Evolutionary conservation across 1,140 invertebrate species (phyloP), one percentile per base, ranked within the genome.

Genomic region (Leptinotarsa lineolata): DNA sequence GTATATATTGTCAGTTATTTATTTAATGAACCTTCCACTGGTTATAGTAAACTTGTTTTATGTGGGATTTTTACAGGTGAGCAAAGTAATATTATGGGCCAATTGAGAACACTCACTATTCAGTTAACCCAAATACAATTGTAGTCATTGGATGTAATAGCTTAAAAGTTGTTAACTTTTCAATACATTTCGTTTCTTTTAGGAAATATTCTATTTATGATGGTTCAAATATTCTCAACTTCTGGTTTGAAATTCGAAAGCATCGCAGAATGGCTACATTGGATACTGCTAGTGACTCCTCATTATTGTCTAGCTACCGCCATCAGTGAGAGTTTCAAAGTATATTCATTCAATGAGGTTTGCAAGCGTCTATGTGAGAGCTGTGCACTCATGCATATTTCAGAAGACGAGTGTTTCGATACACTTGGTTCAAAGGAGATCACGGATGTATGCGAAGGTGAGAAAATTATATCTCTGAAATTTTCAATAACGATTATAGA

Each of bases 11-110:
- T 87, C 64, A 89, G 89, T 15, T 89, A 88, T 73, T 71, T 88
- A 3, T 93, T 92, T 76, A 84, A 82, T 13, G 86, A 89, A 44
- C 92, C 90, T 72, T 91, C 89, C 70, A 91, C 88, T 70, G 93
- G 93, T 22, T 95, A 90, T 85, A 92, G 90, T 48, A 87, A 87
- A 79, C 87, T 90, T 78, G 90, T 87, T 63, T 89, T 89, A 77
- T 88, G 90, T 79, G 93, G 91, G 83, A 88, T 92, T 73, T 91
- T 91, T 83, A 87, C 85, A 75, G 92, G 90, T 90, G 72, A n/a
- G 45, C 16, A 24, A 39, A 39, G 2, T 39, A 2, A 39, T 39
- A 30, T 30, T 30, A 39, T 39, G 2, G 3, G 11, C 2, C 8
- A 0, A 39, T 39, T 39, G 30, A 39, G 30, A 11, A 39, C 8